phyloP scores from a whole-genome alignment of 30 jellyfish, hydroid and myxozoan genomes.

The Nemopilema nomurai region DNA sequence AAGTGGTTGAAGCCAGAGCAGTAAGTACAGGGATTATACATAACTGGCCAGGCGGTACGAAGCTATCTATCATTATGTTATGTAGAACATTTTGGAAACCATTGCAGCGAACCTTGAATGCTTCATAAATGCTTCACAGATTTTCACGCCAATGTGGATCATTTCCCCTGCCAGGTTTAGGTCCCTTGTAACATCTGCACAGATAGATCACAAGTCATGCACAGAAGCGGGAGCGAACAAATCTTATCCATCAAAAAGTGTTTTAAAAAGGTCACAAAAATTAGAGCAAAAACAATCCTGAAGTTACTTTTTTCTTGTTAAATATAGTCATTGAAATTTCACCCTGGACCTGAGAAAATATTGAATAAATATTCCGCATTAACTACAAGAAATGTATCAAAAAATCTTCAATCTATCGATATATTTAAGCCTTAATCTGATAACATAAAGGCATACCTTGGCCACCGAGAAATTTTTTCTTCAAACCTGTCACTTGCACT shows the following conservation, averaged over 20 bases:
- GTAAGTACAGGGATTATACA: too few species aligned
- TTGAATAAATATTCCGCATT: too few species aligned
- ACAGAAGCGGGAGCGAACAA: not conserved
- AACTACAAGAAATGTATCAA: not conserved
- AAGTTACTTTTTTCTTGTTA: too few species aligned
- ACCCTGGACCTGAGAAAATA: too few species aligned
- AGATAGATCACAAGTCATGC: not conserved
- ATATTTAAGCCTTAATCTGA: not conserved
- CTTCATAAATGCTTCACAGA: slow-evolving; percentile 44
- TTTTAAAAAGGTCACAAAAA: too few species aligned
- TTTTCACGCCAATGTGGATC: slow-evolving; percentile 37
- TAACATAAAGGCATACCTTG: slow-evolving; percentile 53
- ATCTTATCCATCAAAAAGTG: not conserved
- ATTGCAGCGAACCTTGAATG: slow-evolving; percentile 45
- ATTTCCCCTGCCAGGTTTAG: slow-evolving; percentile 35
- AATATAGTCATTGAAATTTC: too few species aligned
- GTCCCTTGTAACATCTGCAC: slow-evolving; percentile 20
- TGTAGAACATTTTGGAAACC: too few species aligned
- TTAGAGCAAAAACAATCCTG: too few species aligned
- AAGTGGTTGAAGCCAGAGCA: too few species aligned
- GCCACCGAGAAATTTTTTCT: slow-evolving; percentile 42
- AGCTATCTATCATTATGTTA: too few species aligned
- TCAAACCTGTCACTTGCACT: slow-evolving; percentile 34
- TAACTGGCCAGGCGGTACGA: too few species aligned
- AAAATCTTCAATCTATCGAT: not conserved